Evolutionary conservation across 2,888 invertebrate genomes (phyloP), one percentile per base, ranked within the genome.

Genomic region (Cataglyphis altisquamis): DNA sequence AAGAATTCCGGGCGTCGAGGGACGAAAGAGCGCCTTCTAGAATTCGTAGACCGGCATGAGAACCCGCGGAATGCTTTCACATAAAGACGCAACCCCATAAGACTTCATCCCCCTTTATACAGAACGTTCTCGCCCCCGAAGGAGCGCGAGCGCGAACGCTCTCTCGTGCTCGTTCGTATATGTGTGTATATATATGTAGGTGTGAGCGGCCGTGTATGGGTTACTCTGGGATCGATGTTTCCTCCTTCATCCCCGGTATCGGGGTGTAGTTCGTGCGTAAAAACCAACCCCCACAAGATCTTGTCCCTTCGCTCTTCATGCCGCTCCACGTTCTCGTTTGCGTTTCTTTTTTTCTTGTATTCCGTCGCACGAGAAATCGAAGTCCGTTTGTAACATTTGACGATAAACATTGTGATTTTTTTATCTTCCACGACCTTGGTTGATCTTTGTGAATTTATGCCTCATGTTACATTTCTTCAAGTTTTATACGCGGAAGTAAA

Each of bases 221-320:
- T 88, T 88, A 84, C 83, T 63, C 83, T 68, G 72, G 90, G 91
- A 91, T 91, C 91, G 91, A 91, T 91, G 90, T 86, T 90, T 90
- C 89, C 87, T 90, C 89, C 90, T 88, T 88, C 87, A 89, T 89
- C 89, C 87, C 89, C 86, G 89, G 89, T 92, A 92, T 92, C 91
- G 91, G 90, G 90, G 89, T 92, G 92, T 89, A 93, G 92, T 92
- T 94, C 94, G 94, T 94, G 94, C 94, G 94, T 94, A 93, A 94
- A 93, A 94, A 92, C 92, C 93, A 93, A 91, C 91, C 92, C 91
- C 87, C 72, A 3, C 52, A 84, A 87, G 84, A 90, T 85, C 86
- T 88, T 85, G 78, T 80, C 86, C 89, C 90, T 89, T 88, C 87
- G 86, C 91, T 89, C 55, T 85, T 86, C 81, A 87, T 86, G 89